Conservation (phyloP, 2,113 vertebrate genomes). For the Xenopus laevis region DNA sequence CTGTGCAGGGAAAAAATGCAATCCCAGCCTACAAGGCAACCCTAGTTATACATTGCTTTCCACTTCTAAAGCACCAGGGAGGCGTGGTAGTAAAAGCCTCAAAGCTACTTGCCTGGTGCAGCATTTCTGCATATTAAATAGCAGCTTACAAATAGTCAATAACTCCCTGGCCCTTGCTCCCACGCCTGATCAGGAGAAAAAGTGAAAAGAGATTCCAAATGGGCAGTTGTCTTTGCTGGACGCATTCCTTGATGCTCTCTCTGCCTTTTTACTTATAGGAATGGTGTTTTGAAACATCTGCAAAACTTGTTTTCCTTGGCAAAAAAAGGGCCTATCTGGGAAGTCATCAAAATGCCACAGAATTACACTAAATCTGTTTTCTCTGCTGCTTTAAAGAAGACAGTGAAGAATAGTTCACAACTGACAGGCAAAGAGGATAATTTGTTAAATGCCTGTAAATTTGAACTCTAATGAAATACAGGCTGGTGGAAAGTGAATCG, state of each 20-base stretch:
- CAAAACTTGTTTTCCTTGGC: constrained; percentile 63
- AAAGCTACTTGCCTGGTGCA: constrained; percentile 61
- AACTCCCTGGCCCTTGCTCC: constrained; percentile 63
- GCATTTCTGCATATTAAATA: constrained; percentile 82
- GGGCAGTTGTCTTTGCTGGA: constrained; percentile 71
- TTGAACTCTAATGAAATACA: constrained; percentile 1
- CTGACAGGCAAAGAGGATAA: constrained; percentile 18
- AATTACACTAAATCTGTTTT: constrained; percentile 41
- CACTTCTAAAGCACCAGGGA: constrained; percentile 40
- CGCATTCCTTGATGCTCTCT: constrained; percentile 66
- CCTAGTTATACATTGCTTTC: too few relatives aligned
- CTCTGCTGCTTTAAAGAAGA: constrained; percentile 14
- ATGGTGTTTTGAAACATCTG: constrained; percentile 66
- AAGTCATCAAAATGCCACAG: constrained; percentile 60
- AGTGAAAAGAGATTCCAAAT: constrained; percentile 60
- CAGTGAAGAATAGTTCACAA: constrained; percentile 19
- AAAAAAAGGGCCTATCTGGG: constrained; percentile 45
- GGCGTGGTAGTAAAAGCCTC: constrained; percentile 57
- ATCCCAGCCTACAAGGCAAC: too few relatives aligned
- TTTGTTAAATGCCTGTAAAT: constrained; percentile 11
- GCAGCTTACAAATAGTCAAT: constrained; percentile 75
- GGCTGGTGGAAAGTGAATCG: not conserved
- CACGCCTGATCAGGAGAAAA: constrained; percentile 64
- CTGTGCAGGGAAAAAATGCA: too few relatives aligned
- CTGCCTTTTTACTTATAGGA: constrained; percentile 63